Percentiles rank a stretch among this genome's conserved stretches.
Evolutionary conservation across 2,888 invertebrate genomes (phyloP).

Genomic region (Drosophila mercatorum): DNA sequence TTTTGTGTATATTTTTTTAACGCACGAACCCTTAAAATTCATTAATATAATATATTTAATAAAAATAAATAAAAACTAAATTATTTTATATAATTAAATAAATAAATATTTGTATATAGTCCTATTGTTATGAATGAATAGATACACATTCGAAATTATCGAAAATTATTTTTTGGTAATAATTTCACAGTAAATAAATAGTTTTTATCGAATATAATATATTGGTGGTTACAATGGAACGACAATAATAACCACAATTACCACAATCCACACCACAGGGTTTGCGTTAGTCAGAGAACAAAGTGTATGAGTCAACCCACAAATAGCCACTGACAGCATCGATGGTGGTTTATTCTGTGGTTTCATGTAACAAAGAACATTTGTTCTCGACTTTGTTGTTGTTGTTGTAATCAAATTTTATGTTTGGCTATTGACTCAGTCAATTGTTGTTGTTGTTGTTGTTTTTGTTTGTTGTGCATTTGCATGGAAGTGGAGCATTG

Average conservation of each 20-base stretch:
- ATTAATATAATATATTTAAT: too few species aligned
- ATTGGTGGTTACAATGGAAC: slow-evolving; percentile 1
- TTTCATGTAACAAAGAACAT: slow-evolving; percentile 44
- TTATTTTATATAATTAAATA: too few species aligned
- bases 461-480: slow-evolving; percentile 51
- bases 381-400: slow-evolving; percentile 26
- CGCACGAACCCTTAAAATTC: too few species aligned
- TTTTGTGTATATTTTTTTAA: too few species aligned
- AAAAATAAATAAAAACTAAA: too few species aligned
- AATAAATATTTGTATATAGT: too few species aligned
- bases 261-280: background rate
- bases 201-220: background rate
- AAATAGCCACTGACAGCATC: slow-evolving; percentile 30
- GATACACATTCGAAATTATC: too few species aligned
- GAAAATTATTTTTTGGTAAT: background rate
- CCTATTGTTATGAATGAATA: too few species aligned
- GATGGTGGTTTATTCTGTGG: slow-evolving; percentile 25
- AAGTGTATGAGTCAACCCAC: slow-evolving; percentile 47
- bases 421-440: slow-evolving; percentile 44
- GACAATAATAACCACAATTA: slow-evolving; percentile 11
- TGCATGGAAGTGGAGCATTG: slow-evolving; percentile 61
- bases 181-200: background rate
- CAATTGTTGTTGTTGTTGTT: slow-evolving; percentile 12
- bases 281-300: slow-evolving; percentile 39
- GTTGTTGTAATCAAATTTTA: slow-evolving; percentile 63